Evolutionary conservation across 2,888 invertebrate genomes (phyloP), one percentile per base, ranked within the genome.

Genomic region (Dorcus hopei): DNA sequence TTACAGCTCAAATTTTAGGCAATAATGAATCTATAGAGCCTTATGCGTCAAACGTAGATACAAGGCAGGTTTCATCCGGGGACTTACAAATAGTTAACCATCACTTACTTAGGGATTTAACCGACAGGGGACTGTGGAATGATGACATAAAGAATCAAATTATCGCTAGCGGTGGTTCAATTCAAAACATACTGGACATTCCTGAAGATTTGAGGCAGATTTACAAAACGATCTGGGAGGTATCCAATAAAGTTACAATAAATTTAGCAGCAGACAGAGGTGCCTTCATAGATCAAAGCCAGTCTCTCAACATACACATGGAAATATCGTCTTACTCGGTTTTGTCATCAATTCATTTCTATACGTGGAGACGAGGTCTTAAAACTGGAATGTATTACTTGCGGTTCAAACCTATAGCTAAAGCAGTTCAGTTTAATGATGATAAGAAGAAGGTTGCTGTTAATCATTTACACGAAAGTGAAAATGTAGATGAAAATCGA

Each of bases 331-430:
- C 90, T 73, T 93, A 93, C 74, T 95, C 92, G 3, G 95, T 95
- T 76, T 81, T 99, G 54, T 93, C 96, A 2, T 97, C 97, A 2
- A 98, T 99, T 87, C 99, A 99, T 80, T 99, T 99, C 79, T 93
- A 94, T 77, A 94, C 93, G 0, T 99, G 99, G 99, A 91, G 93
- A 80, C 84, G 90, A 79, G 98, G 98, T 3, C 81, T 99, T 58
- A 99, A 99, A 81, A 99, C 98, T 1, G 99, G 99, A 52, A 97
- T 99, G 97, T 99, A 99, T 78, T 98, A 99, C 77, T 81, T 99
- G 64, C 85, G 97, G 51, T 97, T 97, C 0, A 97, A 96, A 75
- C 95, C 98, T 4, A 98, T 98, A 0, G 95, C 92, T 2, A 90
- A 94, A 77, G 95, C 98, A 4, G 95, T 98, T 68, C 96, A 99